Conservation (phyloP, 2,113 vertebrate species). For the Coryphaenoides rupestris region DNA sequence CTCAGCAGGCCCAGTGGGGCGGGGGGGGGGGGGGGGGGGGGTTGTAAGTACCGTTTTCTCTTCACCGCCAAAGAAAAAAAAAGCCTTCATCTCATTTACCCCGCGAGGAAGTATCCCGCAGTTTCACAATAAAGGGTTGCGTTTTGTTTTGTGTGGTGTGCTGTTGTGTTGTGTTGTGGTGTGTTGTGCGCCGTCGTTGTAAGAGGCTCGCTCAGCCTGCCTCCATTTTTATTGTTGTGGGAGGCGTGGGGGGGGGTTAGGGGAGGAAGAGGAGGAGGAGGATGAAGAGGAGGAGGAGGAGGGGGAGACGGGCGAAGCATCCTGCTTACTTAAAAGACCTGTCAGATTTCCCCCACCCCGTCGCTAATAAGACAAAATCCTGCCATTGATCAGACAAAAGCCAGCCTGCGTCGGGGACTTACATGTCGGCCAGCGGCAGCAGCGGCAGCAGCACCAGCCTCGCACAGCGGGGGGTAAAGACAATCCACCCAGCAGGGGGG, state of each 20-base stretch:
- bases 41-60: too few species aligned
- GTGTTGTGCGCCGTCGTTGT: too few species aligned
- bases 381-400: conserved; percentile 50
- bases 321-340: conserved; percentile 47
- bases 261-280: not conserved
- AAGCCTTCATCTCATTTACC: conserved; percentile 66
- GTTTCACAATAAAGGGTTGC: conserved; percentile 47
- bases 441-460: conserved; percentile 43
- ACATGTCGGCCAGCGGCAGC: conserved; percentile 45
- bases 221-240: not conserved
- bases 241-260: conserved; percentile 14
- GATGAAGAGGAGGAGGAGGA: not conserved
- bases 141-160: conserved; percentile 33
- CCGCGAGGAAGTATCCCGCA: conserved; percentile 55
- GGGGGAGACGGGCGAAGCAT: conserved; percentile 4
- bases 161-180: too few species aligned
- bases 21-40: too few species aligned
- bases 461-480: conserved; percentile 42
- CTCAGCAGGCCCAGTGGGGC: conserved; percentile 35
- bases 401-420: conserved; percentile 44
- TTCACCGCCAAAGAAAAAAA: too few species aligned
- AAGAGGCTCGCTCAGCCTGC: conserved; percentile 37
- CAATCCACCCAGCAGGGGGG: conserved; percentile 49
- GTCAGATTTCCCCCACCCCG: too few species aligned
- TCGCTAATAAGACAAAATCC: conserved; percentile 27